These are phyloP conservation scores for Psilopogon haemacephalus DNA, from an alignment of 2,113 vertebrate genomes.

Conservation along the genomic window DNA sequence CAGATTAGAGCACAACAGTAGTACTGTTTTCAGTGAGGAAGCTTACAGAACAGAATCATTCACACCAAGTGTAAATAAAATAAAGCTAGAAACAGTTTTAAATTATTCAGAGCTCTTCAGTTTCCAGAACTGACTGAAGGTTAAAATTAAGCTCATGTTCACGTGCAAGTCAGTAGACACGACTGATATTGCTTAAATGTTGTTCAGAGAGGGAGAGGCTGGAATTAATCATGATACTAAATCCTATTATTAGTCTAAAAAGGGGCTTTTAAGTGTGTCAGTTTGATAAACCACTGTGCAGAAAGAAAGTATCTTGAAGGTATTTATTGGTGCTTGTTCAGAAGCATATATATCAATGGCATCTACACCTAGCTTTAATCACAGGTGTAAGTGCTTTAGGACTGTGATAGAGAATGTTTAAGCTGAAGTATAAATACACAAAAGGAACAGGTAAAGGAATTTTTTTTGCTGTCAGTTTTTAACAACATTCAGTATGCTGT, in stretches of 20 bases:
- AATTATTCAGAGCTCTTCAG: background rate
- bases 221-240: background rate
- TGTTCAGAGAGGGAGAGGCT: background rate
- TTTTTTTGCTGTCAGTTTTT: background rate
- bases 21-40: background rate
- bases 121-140: background rate
- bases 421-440: background rate
- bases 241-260: background rate
- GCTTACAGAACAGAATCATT: background rate
- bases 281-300: background rate
- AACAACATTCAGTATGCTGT: background rate
- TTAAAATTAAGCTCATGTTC: background rate
- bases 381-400: background rate
- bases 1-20: background rate
- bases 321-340: background rate
- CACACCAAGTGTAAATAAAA: background rate
- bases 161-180: background rate
- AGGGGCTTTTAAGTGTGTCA: background rate
- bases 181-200: background rate
- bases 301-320: background rate
- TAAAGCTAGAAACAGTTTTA: background rate
- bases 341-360: background rate
- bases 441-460: background rate
- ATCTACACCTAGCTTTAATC: background rate
- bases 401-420: background rate